Evolutionary conservation across 2,113 vertebrate genomes (phyloP).

Genomic region (Gnathonemus longibarbis): DNA sequence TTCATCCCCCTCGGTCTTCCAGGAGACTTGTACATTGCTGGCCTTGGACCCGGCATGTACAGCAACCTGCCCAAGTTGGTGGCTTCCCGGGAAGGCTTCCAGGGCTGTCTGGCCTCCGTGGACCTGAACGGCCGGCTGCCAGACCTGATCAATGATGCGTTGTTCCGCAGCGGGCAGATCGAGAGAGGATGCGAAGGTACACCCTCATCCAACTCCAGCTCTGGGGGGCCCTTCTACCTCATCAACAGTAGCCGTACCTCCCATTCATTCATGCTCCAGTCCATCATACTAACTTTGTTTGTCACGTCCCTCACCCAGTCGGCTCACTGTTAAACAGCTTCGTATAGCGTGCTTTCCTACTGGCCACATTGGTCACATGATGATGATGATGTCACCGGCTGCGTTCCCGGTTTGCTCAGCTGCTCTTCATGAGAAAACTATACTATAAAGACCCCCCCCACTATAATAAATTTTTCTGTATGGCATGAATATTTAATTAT

Average conservation of each 20-base stretch:
- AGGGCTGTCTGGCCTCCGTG: constrained; percentile 92
- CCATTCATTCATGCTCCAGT: constrained; percentile 35
- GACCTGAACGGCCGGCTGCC: constrained; percentile 94
- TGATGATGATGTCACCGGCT: constrained; percentile 28
- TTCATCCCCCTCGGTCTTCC: not conserved
- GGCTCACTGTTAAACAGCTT: constrained; percentile 32
- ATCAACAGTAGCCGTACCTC: constrained; percentile 52
- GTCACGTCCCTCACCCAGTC: constrained; percentile 32
- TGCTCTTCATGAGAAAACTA: not conserved
- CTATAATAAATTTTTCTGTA: not conserved
- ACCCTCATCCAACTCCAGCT: constrained; percentile 47
- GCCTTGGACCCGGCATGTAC: constrained; percentile 90
- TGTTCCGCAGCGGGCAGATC: constrained; percentile 94
- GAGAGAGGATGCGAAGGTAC: constrained; percentile 99
- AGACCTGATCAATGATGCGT: constrained; percentile 85
- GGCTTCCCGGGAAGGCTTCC: constrained; percentile 92
- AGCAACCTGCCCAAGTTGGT: constrained; percentile 89
- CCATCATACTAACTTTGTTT: constrained; percentile 44
- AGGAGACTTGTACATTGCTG: constrained; percentile 96
- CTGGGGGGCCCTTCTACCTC: constrained; percentile 55
- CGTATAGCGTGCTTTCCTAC: constrained; percentile 24
- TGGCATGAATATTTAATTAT: not conserved
- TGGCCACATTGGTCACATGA: constrained; percentile 50
- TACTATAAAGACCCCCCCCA: not conserved
- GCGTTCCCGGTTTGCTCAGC: constrained; percentile 8